Evolutionary conservation across 2,113 vertebrate species (phyloP).

Genomic region (Nerophis ophidion): DNA sequence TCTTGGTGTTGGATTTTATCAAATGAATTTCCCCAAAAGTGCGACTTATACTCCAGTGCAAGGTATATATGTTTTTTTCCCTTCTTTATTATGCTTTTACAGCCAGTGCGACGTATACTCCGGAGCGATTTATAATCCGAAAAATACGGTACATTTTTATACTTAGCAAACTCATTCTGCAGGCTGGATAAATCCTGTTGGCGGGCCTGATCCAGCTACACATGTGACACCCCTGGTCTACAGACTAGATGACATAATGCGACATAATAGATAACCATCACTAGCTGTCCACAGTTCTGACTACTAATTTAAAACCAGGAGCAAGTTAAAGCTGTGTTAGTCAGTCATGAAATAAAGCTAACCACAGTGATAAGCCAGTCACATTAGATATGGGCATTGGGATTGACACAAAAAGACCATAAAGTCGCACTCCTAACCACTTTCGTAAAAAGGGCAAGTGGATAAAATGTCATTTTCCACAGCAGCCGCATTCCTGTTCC

Average conservation of each 20-base stretch:
- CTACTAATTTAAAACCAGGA: slow-evolving; percentile 31
- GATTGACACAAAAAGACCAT: slow-evolving; percentile 35
- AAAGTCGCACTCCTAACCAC: slow-evolving; percentile 30
- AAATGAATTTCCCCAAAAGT: no score
- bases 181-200: no score
- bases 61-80: no score
- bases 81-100: no score
- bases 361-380: slow-evolving; percentile 47
- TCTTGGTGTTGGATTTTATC: no score
- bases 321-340: slow-evolving; percentile 31
- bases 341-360: slow-evolving; percentile 28
- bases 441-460: slow-evolving; percentile 32
- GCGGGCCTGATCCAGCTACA: no score
- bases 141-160: no score
- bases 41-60: no score
- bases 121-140: no score
- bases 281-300: slow-evolving; percentile 32
- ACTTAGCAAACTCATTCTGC: no score
- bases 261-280: slow-evolving; percentile 9
- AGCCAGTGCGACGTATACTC: no score
- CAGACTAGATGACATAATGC: slow-evolving; percentile 1
- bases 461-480: slow-evolving; percentile 56
- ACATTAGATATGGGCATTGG: slow-evolving; percentile 38
- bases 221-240: not conserved
- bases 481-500: slow-evolving; percentile 51